These are phyloP conservation scores for Acutogordius australiensis DNA, from an alignment of 2,888 invertebrate genomes.

Conservation along the genomic window DNA sequence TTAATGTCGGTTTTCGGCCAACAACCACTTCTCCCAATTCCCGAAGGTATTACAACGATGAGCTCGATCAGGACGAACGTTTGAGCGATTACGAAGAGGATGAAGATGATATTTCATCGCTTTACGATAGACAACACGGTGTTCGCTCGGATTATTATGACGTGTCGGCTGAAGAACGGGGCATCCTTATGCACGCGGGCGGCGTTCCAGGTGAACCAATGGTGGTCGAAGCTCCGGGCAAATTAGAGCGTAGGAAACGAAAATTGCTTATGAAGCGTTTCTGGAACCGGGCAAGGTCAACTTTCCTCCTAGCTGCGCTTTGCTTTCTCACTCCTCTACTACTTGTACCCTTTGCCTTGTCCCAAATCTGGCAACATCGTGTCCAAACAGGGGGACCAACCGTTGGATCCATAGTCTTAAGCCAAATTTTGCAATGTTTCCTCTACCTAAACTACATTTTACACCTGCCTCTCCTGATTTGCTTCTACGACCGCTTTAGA, in stretches of 20 bases:
- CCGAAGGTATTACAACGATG: neutral
- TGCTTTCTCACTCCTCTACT: neutral
- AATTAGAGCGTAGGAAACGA: neutral
- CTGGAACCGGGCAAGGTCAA: neutral
- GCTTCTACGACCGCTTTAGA: neutral
- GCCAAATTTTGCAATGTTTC: neutral
- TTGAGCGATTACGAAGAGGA: neutral
- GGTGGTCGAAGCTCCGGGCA: too few species aligned
- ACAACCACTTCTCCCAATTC: too few species aligned
- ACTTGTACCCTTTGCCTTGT: neutral
- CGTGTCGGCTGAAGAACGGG: constrained; percentile 3
- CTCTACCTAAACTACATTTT: neutral
- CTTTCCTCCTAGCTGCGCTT: neutral
- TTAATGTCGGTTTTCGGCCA: too few species aligned
- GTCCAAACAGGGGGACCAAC: neutral
- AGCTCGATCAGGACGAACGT: neutral
- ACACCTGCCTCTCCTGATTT: neutral
- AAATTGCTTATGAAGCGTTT: neutral
- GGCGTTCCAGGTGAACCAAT: neutral
- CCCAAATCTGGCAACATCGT: neutral
- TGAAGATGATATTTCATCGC: too few species aligned
- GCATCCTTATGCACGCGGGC: neutral
- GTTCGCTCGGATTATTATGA: neutral
- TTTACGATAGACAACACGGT: neutral
- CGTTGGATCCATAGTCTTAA: neutral